phyloP scores from a whole-genome alignment of 1,140 invertebrate species.

The Drosophila navojoa region DNA sequence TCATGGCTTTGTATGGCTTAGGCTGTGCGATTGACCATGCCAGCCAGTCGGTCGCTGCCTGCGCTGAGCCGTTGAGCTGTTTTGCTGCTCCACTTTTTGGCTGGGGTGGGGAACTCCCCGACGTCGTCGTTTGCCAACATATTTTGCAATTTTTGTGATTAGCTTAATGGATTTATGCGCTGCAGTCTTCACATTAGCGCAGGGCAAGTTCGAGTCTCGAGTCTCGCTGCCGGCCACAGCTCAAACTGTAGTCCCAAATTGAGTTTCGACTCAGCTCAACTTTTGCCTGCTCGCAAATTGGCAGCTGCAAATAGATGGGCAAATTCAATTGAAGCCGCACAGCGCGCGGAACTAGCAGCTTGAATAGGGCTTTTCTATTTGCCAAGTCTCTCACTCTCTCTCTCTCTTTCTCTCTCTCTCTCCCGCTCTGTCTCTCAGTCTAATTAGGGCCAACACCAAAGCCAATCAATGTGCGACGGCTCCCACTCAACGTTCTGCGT shows the following conservation, averaged over 20 bases:
- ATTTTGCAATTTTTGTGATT: constrained; percentile 63
- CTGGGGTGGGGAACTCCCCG: neutral
- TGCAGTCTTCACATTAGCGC: constrained; percentile 54
- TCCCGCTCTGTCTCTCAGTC: neutral
- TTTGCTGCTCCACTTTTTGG: neutral
- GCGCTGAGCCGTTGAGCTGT: neutral
- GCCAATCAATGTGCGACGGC: constrained; percentile 9
- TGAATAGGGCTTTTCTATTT: no score
- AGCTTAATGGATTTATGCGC: constrained; percentile 64
- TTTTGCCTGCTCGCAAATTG: constrained; percentile 47
- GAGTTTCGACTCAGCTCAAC: constrained; percentile 40
- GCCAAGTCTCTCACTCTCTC: neutral
- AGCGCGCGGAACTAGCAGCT: neutral
- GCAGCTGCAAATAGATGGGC: constrained; percentile 43
- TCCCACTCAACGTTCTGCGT: no score
- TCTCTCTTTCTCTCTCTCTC: neutral
- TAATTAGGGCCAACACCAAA: constrained; percentile 45
- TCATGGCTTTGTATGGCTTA: constrained; percentile 20
- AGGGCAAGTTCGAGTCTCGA: constrained; percentile 7
- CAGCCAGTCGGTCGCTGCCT: neutral
- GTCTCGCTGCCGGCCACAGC: neutral
- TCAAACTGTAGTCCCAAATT: constrained; percentile 24
- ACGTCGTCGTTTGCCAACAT: constrained; percentile 45
- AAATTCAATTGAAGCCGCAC: constrained; percentile 43
- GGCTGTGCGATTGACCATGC: constrained; percentile 17